phyloP scores from a whole-genome alignment of 2,888 invertebrate species.

The Archaeoteleia sp. region DNA sequence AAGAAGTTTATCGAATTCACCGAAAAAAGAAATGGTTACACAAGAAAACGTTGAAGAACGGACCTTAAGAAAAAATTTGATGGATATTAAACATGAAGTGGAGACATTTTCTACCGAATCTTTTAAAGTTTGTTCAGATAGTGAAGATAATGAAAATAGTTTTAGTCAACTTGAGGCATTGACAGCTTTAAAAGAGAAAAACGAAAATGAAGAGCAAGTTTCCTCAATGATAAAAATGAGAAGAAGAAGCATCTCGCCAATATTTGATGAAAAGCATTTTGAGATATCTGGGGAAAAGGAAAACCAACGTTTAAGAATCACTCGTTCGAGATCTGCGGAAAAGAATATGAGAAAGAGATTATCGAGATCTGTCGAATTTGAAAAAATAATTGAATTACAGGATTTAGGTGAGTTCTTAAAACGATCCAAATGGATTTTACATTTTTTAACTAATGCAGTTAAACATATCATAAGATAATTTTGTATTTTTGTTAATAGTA shows the following conservation, averaged over 20 bases:
- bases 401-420: background rate
- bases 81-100: background rate
- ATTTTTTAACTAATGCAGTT: background rate
- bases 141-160: background rate
- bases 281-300: background rate
- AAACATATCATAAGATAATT: no score
- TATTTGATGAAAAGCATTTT: background rate
- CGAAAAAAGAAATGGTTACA: slow-evolving; percentile 6
- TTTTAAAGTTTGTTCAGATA: slow-evolving; percentile 18
- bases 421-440: background rate
- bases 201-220: background rate
- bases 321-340: background rate
- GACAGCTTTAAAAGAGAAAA: background rate
- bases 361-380: background rate
- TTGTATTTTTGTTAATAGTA: background rate
- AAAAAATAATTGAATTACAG: background rate
- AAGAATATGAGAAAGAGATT: background rate
- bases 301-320: background rate
- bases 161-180: background rate
- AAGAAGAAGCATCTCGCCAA: background rate
- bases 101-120: slow-evolving; percentile 13
- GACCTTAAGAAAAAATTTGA: background rate
- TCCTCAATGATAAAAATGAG: background rate
- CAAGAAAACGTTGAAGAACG: background rate
- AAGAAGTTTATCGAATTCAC: slow-evolving; percentile 8